A percentile compares a stretch with the other conserved stretches of the same genome.
These are phyloP conservation scores for Agrotis ipsilon DNA, from an alignment of 2,888 invertebrate species.

Conservation along the genomic window DNA sequence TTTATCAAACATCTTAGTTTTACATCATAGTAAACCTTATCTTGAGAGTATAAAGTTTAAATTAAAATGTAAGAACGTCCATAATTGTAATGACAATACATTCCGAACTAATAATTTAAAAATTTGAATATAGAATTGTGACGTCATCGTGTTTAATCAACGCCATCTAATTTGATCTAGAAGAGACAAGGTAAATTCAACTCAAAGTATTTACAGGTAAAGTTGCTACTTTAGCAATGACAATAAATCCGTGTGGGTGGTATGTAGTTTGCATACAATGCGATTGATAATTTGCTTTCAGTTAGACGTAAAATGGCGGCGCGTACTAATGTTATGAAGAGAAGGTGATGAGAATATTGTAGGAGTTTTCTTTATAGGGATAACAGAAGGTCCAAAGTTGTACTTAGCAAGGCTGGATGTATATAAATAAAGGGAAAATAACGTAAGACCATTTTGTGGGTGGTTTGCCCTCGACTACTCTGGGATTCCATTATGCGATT, in stretches of 20 bases:
- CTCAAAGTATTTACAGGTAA: not conserved
- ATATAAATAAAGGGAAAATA: not conserved
- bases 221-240: conserved; percentile 29
- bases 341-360: conserved; percentile 29
- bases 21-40: rapidly evolving
- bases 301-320: conserved; percentile 14
- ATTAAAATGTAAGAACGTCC: not conserved
- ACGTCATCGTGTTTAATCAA: conserved; percentile 43
- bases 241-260: conserved; percentile 59
- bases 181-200: not conserved
- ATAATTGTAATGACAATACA: conserved; percentile 22
- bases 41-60: too few relatives aligned
- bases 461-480: too few relatives aligned
- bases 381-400: not conserved
- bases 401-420: not conserved
- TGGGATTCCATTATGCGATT: too few relatives aligned
- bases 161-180: not conserved
- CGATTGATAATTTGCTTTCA: conserved; percentile 49
- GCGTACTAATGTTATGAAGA: conserved; percentile 11
- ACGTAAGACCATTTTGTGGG: not conserved
- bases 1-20: not conserved
- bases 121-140: conserved; percentile 44
- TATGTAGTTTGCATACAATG: conserved; percentile 67
- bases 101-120: conserved; percentile 33
- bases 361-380: not conserved